Conservation (phyloP, 2,888 invertebrate species). For the Caenorhabditis macrosperma region DNA sequence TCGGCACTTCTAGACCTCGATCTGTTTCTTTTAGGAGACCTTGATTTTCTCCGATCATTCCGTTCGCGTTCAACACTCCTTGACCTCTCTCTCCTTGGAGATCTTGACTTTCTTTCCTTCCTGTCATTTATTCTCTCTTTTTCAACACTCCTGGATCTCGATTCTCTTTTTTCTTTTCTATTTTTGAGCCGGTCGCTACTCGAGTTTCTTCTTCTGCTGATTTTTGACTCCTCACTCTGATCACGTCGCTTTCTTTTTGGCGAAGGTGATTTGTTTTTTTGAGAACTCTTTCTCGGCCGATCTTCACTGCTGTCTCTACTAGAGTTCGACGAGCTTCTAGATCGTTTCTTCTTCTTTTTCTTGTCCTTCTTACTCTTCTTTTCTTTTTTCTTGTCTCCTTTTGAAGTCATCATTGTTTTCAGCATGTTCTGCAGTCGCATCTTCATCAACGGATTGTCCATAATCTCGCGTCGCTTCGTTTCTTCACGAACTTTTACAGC, state of each 20-base stretch:
- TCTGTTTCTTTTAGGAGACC: slow-evolving; percentile 5
- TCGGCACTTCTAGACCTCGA: background rate
- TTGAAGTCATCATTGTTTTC: slow-evolving; percentile 64
- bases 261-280: slow-evolving; percentile 12
- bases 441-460: slow-evolving; percentile 76
- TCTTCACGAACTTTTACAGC: slow-evolving; percentile 76
- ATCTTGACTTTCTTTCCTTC: slow-evolving; percentile 18
- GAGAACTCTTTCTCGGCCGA: slow-evolving; percentile 8
- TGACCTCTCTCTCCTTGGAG: slow-evolving; percentile 16
- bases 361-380: slow-evolving; percentile 44
- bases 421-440: slow-evolving; percentile 71
- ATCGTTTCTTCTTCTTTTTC: slow-evolving; percentile 44
- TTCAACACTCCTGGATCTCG: slow-evolving; percentile 24
- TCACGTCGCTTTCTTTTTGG: slow-evolving; percentile 35
- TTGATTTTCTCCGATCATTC: background rate
- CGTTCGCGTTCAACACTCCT: slow-evolving; percentile 6
- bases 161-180: background rate
- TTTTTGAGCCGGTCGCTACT: slow-evolving; percentile 2
- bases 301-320: slow-evolving; percentile 11
- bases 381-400: slow-evolving; percentile 54
- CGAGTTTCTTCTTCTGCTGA: slow-evolving; percentile 28
- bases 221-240: slow-evolving; percentile 17
- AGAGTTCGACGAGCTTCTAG: slow-evolving; percentile 34
- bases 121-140: slow-evolving; percentile 39
- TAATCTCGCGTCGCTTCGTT: slow-evolving; percentile 66